phyloP scores from a whole-genome alignment of 2,797 vertebrate genomes.

The Rhadinocentrus ornatus region DNA sequence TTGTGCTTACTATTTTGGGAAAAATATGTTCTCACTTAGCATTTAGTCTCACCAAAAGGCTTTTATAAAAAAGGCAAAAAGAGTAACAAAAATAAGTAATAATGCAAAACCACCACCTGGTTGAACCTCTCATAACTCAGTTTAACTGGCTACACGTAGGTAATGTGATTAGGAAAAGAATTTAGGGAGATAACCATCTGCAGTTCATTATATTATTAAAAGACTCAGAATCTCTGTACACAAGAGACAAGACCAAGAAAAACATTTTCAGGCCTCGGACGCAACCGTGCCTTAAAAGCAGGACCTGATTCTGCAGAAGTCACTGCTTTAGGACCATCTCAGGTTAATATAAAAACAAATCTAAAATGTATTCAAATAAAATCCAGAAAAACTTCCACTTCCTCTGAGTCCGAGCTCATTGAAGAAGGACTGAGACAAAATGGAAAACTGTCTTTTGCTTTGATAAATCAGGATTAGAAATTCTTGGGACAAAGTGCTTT shows the following conservation, averaged over 20 bases:
- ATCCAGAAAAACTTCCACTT: background rate
- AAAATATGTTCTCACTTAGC: background rate
- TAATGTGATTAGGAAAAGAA: background rate
- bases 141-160: background rate
- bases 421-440: background rate
- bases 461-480: background rate
- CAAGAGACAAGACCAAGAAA: background rate
- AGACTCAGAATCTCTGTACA: background rate
- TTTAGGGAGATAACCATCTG: background rate
- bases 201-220: slow-evolving; percentile 1
- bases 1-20: background rate
- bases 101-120: background rate
- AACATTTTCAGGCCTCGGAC: background rate
- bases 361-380: background rate
- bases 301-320: background rate
- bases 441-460: background rate
- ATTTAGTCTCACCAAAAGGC: background rate
- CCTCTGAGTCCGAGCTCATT: background rate
- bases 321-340: background rate
- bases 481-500: background rate
- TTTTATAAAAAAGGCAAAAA: background rate
- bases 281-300: background rate
- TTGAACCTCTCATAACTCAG: background rate
- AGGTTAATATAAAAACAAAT: background rate
- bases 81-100: background rate